These are phyloP conservation scores for Rhagonycha fulva DNA, from an alignment of 2,888 invertebrate genomes.

Conservation along the genomic window DNA sequence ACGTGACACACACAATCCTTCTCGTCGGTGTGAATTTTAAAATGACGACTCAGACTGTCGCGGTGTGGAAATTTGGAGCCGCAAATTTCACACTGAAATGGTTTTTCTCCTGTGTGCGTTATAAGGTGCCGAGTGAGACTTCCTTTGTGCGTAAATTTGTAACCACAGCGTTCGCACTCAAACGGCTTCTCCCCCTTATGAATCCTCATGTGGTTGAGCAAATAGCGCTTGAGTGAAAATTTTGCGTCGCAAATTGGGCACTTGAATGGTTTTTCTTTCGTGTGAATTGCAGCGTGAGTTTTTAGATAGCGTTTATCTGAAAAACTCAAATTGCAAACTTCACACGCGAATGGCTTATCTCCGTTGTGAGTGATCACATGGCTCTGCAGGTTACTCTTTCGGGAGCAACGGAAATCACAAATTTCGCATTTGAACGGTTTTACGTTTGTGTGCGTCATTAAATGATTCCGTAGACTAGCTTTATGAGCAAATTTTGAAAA, in stretches of 20 bases:
- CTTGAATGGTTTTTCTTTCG: neutral
- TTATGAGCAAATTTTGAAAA: neutral
- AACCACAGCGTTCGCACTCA: neutral
- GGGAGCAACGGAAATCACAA: neutral
- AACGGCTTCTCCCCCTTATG: neutral
- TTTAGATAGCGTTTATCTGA: neutral
- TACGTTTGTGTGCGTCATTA: neutral
- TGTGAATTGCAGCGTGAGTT: neutral
- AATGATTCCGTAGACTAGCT: neutral
- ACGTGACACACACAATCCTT: neutral
- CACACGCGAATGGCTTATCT: neutral
- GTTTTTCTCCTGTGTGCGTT: neutral
- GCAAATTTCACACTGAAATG: neutral
- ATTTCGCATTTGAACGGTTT: neutral
- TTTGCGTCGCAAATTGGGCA: neutral
- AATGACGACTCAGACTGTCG: neutral
- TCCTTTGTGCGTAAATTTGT: neutral
- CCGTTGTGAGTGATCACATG: neutral
- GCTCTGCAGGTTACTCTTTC: neutral
- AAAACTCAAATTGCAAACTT: neutral
- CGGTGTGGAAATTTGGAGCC: neutral
- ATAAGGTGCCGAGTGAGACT: neutral
- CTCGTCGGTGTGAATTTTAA: neutral
- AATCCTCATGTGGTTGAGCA: neutral
- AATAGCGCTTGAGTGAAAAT: neutral